Conservation (phyloP, 2,888 invertebrate genomes). For the Hirtodrosophila duncani region DNA sequence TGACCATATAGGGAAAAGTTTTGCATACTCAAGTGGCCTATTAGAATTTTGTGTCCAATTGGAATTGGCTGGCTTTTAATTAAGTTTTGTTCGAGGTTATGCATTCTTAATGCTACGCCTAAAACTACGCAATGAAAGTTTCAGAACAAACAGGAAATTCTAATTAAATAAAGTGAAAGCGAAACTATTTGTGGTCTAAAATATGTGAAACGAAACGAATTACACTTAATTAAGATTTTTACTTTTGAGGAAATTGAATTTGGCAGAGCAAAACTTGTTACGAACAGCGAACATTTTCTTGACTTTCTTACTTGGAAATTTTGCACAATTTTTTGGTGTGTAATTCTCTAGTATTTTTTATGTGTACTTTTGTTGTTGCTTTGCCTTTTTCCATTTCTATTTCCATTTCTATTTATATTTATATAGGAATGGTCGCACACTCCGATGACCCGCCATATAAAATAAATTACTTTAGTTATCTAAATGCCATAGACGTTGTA, state of each 20-base stretch:
- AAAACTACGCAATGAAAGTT: constrained; percentile 42
- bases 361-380: constrained; percentile 7
- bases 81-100: constrained; percentile 46
- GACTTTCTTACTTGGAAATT: constrained; percentile 45
- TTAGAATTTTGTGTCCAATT: constrained; percentile 43
- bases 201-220: constrained; percentile 4
- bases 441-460: constrained; percentile 76
- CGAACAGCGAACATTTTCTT: not conserved
- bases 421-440: constrained; percentile 68
- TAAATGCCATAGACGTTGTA: constrained; percentile 49
- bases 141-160: constrained; percentile 32
- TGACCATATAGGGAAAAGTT: constrained; percentile 1
- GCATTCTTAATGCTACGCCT: constrained; percentile 53
- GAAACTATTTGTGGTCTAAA: constrained; percentile 55
- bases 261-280: constrained; percentile 16
- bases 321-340: constrained; percentile 70
- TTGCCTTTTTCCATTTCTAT: constrained; percentile 45
- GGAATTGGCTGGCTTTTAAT: constrained; percentile 53
- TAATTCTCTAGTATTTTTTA: constrained; percentile 46
- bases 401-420: constrained; percentile 65
- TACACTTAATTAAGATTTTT: constrained; percentile 57
- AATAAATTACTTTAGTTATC: constrained; percentile 77
- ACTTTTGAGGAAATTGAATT: constrained; percentile 46
- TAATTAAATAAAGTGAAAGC: constrained; percentile 53
- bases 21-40: constrained; percentile 47